Evolutionary conservation across 2,888 invertebrate species (phyloP).

Genomic region (Erebia epiphron): DNA sequence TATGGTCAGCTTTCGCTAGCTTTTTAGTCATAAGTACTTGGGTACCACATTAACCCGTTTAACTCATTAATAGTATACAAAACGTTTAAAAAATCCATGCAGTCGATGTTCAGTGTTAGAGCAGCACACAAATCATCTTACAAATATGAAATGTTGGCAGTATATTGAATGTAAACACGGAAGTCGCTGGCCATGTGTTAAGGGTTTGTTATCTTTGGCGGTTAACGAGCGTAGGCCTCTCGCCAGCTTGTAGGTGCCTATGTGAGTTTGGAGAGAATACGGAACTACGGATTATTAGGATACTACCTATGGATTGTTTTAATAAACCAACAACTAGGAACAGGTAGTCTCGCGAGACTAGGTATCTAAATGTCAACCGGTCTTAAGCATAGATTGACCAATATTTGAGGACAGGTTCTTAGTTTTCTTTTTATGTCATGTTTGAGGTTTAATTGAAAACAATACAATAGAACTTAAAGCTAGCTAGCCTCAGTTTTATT

Average conservation of each 20-base stretch:
- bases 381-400: too few relatives aligned
- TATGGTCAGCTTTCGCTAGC: too few relatives aligned
- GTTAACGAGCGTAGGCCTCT: not conserved
- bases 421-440: too few relatives aligned
- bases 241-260: not conserved
- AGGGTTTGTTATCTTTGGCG: conserved; percentile 12
- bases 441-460: too few relatives aligned
- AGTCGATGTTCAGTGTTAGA: not conserved
- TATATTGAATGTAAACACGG: conserved; percentile 32
- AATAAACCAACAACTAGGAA: not conserved
- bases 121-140: not conserved
- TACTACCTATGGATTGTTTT: too few relatives aligned
- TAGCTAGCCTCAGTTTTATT: too few relatives aligned
- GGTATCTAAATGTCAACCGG: too few relatives aligned
- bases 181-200: conserved; percentile 34
- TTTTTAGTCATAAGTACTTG: too few relatives aligned
- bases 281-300: not conserved
- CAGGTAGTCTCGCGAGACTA: not conserved
- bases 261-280: not conserved
- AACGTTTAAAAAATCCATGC: not conserved
- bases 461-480: too few relatives aligned
- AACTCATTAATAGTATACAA: not conserved
- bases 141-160: conserved; percentile 5
- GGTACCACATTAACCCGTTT: too few relatives aligned
- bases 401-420: too few relatives aligned